phyloP scores from a whole-genome alignment of 2,888 invertebrate genomes.

The Thyatira batis region DNA sequence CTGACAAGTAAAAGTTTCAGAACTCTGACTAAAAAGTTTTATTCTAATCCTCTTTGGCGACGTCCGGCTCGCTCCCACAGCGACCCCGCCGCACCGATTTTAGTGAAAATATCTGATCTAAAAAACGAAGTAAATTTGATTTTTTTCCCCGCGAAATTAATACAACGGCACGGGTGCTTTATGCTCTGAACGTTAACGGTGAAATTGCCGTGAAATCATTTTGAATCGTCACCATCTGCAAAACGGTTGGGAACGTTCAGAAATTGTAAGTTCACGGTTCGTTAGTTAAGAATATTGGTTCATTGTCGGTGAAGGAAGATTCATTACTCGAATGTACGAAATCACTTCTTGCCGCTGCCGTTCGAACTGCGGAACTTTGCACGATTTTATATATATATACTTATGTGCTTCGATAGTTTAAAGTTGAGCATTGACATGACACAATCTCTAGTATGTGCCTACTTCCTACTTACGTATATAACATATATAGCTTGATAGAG shows the following conservation, averaged over 20 bases:
- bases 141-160: slow-evolving; percentile 40
- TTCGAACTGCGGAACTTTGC: not conserved
- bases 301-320: slow-evolving; percentile 53
- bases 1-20: not conserved
- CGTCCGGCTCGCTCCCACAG: not conserved
- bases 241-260: slow-evolving; percentile 51
- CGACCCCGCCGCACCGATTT: not conserved
- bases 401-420: not conserved
- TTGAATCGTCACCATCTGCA: slow-evolving; percentile 68
- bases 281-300: slow-evolving; percentile 65
- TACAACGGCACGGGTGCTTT: slow-evolving; percentile 30
- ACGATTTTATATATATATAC: not conserved
- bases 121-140: slow-evolving; percentile 27
- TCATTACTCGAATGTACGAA: slow-evolving; percentile 43
- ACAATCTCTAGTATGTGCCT: too few relatives aligned
- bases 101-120: slow-evolving; percentile 8
- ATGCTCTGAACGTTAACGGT: slow-evolving; percentile 48
- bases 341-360: slow-evolving; percentile 14
- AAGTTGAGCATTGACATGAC: not conserved
- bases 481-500: too few relatives aligned
- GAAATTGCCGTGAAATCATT: slow-evolving; percentile 63
- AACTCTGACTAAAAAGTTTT: not conserved
- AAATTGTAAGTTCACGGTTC: slow-evolving; percentile 64
- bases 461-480: too few relatives aligned
- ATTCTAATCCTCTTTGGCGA: not conserved